These are phyloP conservation scores for Phorcus lineatus DNA, from an alignment of 2,888 invertebrate species.

Conservation along the genomic window DNA sequence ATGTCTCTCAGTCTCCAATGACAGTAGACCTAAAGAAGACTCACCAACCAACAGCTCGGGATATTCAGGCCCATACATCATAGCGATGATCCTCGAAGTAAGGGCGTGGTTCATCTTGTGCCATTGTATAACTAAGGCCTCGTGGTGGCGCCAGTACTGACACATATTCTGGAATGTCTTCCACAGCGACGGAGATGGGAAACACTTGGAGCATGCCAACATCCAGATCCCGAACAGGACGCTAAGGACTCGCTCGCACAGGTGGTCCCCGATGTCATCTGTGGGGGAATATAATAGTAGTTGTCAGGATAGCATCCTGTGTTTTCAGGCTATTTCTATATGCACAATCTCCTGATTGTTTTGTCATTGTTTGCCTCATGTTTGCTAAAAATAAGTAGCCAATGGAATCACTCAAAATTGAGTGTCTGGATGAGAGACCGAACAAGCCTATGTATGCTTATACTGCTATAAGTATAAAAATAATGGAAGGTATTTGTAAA, in stretches of 20 bases:
- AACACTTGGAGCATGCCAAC: constrained; percentile 86
- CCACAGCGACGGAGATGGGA: constrained; percentile 96
- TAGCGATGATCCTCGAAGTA: constrained; percentile 87
- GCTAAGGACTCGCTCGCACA: constrained; percentile 94
- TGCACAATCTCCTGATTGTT: no score
- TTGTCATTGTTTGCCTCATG: no score
- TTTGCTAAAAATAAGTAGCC: no score
- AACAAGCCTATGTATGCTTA: no score
- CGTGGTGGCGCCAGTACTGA: constrained; percentile 94
- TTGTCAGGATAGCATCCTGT: no score
- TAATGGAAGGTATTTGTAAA: no score
- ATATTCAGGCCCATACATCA: constrained; percentile 86
- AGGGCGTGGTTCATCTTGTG: constrained; percentile 92
- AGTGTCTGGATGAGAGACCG: no score
- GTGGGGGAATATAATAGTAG: not conserved
- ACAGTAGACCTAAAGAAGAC: constrained; percentile 29
- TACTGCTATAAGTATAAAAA: no score
- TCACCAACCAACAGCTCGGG: constrained; percentile 74
- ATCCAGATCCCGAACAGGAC: constrained; percentile 94
- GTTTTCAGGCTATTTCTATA: no score
- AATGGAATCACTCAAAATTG: no score
- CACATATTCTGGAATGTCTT: constrained; percentile 95
- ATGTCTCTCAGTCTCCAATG: no score
- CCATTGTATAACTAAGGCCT: constrained; percentile 95
- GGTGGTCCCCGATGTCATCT: constrained; percentile 95